A percentile compares a stretch with the other conserved stretches of the same genome.
Evolutionary conservation across 2,888 invertebrate genomes (phyloP).

Genomic region (Scotopteryx bipunctaria): DNA sequence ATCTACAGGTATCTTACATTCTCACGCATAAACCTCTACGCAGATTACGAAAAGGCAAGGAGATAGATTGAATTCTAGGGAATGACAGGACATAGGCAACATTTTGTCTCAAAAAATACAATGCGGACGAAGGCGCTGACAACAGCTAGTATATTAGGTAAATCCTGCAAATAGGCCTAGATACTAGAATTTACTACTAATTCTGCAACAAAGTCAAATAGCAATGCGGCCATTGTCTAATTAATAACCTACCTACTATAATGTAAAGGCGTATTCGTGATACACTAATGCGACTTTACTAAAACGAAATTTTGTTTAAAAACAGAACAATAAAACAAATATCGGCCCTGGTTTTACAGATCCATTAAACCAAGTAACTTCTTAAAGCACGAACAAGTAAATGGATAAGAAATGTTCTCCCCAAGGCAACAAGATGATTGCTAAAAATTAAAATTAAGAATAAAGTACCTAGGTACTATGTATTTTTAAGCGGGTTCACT

Average conservation of each 20-base stretch:
- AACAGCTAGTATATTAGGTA: too few species aligned
- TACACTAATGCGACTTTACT: too few species aligned
- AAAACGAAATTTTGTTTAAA: too few species aligned
- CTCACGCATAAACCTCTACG: too few species aligned
- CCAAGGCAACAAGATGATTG: conserved; percentile 24
- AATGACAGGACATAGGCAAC: too few species aligned
- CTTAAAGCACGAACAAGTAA: conserved; percentile 9
- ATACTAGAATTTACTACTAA: conserved; percentile 27
- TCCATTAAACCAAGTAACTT: conserved; percentile 11
- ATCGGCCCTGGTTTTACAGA: conserved; percentile 6
- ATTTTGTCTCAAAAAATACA: too few species aligned
- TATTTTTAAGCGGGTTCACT: not conserved
- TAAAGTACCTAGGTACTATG: not conserved
- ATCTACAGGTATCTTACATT: too few species aligned
- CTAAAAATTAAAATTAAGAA: not conserved
- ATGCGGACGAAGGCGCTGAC: too few species aligned
- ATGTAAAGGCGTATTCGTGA: too few species aligned
- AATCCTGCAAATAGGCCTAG: conserved; percentile 21
- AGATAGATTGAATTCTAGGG: too few species aligned
- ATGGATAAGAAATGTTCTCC: conserved; percentile 20
- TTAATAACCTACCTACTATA: too few species aligned
- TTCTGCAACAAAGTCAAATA: conserved; percentile 32
- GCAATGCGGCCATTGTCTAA: conserved; percentile 44
- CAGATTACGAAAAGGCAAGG: too few species aligned
- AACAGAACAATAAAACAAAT: conserved; percentile 5